A percentile compares a stretch with the other conserved stretches of the same genome.
These are phyloP conservation scores for Epizoanthus stellaris DNA, from an alignment of 92 coral and sea anemone species.

Conservation along the genomic window DNA sequence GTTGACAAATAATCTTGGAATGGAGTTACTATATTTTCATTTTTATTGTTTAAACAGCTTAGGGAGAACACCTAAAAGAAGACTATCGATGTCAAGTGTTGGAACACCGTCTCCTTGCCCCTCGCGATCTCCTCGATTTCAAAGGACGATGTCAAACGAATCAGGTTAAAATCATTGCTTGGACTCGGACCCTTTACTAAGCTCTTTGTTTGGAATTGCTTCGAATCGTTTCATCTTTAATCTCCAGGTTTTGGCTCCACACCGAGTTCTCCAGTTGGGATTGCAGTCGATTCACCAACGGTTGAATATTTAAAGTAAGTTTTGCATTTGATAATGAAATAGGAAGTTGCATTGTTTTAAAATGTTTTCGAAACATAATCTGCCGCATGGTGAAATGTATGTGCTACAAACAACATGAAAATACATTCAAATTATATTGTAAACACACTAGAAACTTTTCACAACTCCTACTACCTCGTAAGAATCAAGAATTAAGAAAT, in stretches of 20 bases:
- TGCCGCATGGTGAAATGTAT: too few relatives aligned
- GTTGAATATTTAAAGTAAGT: constrained; percentile 91
- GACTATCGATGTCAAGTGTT: constrained; percentile 79
- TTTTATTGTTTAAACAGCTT: constrained; percentile 57
- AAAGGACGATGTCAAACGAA: constrained; percentile 87
- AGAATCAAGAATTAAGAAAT: too few relatives aligned
- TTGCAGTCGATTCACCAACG: constrained; percentile 86
- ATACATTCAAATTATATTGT: too few relatives aligned
- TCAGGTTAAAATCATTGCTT: constrained; percentile 70
- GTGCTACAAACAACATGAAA: too few relatives aligned
- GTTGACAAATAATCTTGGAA: neutral
- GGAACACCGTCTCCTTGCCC: constrained; percentile 81
- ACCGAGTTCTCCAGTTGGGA: constrained; percentile 54
- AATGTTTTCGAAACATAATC: neutral
- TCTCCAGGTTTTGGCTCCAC: constrained; percentile 38
- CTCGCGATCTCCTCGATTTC: constrained; percentile 67
- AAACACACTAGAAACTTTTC: too few relatives aligned
- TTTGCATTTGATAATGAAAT: neutral
- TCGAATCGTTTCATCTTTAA: neutral
- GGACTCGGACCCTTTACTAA: neutral
- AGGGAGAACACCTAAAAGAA: constrained; percentile 92
- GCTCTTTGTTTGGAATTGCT: constrained; percentile 24
- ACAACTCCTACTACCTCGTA: too few relatives aligned
- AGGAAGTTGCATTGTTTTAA: neutral
- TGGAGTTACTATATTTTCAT: neutral